phyloP scores from a whole-genome alignment of 1,140 invertebrate species.

The Homalodisca vitripennis region DNA sequence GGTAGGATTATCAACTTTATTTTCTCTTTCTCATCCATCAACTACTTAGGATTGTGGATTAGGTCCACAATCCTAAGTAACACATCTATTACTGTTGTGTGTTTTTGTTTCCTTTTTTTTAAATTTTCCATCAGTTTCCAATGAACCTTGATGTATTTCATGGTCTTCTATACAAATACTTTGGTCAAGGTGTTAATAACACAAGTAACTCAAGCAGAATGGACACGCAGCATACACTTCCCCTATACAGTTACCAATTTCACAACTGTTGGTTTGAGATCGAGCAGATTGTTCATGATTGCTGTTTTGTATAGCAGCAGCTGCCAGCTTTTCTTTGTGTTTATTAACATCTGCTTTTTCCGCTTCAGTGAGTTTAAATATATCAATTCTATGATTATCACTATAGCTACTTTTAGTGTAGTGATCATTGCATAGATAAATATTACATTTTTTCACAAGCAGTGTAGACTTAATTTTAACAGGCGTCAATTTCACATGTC shows the following conservation, averaged over 20 bases:
- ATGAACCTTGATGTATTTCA: neutral
- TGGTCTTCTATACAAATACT: slow-evolving; percentile 9
- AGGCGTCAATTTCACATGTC: neutral
- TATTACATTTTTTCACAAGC: neutral
- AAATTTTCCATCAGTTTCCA: neutral
- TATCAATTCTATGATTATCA: neutral
- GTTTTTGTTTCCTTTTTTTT: neutral
- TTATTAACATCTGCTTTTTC: too few species aligned
- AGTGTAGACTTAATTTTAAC: neutral
- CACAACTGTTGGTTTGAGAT: neutral
- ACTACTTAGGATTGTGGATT: neutral
- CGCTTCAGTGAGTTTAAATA: neutral
- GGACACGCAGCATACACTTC: neutral
- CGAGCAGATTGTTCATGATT: neutral
- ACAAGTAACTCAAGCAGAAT: neutral
- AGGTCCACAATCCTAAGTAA: too few species aligned
- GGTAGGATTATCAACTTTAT: neutral
- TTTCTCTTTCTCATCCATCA: slow-evolving; percentile 2
- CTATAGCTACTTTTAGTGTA: neutral
- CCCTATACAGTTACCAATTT: neutral
- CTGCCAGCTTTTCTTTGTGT: neutral
- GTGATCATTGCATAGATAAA: neutral
- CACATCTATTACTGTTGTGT: neutral
- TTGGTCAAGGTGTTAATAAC: neutral
- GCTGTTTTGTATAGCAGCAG: neutral